Percentiles rank a stretch among this genome's conserved stretches.
phyloP scores from a whole-genome alignment of 2,888 invertebrate species.

The Deilephila elpenor region DNA sequence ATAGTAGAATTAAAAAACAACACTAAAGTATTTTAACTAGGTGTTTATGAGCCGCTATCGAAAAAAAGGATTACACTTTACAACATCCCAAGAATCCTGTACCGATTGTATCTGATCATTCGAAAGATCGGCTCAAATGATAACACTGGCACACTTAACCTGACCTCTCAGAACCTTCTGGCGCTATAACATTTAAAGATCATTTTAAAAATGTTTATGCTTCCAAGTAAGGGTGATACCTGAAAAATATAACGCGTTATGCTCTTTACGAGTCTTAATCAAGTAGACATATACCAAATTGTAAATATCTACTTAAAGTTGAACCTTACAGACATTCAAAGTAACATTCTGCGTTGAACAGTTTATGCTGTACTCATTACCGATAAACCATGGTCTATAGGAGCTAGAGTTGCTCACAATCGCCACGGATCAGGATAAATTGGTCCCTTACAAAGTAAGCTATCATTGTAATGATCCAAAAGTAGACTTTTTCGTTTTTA shows the following conservation, averaged over 20 bases:
- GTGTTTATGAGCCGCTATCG: constrained; percentile 51
- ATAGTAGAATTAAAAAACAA: constrained; percentile 38
- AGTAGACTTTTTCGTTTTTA: background rate
- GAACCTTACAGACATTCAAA: background rate
- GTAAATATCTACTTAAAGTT: background rate
- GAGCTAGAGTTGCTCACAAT: background rate
- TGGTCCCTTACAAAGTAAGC: constrained; percentile 12
- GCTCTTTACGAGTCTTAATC: background rate
- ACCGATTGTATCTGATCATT: constrained; percentile 9
- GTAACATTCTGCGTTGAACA: background rate
- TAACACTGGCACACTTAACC: background rate
- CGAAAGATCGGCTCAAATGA: constrained; percentile 5
- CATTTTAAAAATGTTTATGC: background rate
- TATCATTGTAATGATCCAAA: constrained; percentile 20
- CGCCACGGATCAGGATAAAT: background rate
- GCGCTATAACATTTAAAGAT: background rate
- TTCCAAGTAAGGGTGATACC: background rate
- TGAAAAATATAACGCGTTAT: background rate
- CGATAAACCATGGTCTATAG: background rate
- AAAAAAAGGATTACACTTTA: constrained; percentile 21
- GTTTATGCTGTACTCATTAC: background rate
- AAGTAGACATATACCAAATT: background rate
- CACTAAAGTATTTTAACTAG: constrained; percentile 50
- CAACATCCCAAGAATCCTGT: constrained; percentile 20
- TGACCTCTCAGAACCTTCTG: background rate